Percentiles rank a stretch among this genome's conserved stretches.
Conservation (phyloP, 2,888 invertebrate species). For the Crematogaster levior region DNA sequence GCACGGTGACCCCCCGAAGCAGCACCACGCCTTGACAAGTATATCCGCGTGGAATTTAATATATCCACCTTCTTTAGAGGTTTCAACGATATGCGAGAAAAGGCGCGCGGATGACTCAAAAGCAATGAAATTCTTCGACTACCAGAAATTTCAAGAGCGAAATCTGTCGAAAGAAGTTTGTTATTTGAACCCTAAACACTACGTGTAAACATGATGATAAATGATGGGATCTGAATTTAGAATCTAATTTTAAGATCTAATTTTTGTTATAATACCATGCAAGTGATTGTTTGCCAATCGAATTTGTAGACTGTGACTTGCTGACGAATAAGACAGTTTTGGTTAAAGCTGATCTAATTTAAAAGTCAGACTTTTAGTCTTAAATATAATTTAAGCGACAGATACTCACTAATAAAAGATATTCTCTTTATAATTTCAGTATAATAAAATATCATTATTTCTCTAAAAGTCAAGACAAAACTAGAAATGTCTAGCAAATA, state of each 20-base stretch:
- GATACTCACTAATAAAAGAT: no score
- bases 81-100: conserved; percentile 40
- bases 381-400: background rate
- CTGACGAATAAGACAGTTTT: background rate
- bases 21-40: conserved; percentile 81
- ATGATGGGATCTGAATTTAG: background rate
- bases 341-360: background rate
- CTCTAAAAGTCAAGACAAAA: background rate
- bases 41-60: conserved; percentile 83
- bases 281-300: background rate
- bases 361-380: background rate
- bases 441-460: background rate
- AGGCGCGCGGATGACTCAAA: conserved; percentile 42
- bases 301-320: background rate
- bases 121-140: conserved; percentile 56
- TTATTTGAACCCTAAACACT: conserved; percentile 28
- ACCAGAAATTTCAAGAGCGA: background rate
- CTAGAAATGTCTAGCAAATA: background rate
- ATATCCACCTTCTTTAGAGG: conserved; percentile 72
- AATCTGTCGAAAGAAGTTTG: conserved; percentile 13
- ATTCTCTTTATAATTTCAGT: background rate
- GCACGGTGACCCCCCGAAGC: conserved; percentile 60
- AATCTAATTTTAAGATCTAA: background rate
- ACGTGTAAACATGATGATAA: background rate
- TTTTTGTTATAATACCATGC: background rate